phyloP scores from a whole-genome alignment of 2,888 invertebrate genomes.

The Xanthia icteritia region DNA sequence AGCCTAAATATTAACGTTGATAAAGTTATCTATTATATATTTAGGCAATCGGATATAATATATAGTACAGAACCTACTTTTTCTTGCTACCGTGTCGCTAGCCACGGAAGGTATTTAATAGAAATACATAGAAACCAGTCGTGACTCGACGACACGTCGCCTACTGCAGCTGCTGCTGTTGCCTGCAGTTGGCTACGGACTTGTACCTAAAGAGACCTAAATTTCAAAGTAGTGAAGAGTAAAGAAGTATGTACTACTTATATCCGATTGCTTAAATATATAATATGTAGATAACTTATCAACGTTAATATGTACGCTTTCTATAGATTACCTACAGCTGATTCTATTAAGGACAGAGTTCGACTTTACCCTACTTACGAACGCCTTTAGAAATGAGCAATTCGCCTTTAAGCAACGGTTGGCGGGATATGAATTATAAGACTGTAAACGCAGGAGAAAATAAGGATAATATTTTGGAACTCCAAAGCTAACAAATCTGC shows the following conservation, averaged over 20 bases:
- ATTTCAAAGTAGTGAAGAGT: not conserved
- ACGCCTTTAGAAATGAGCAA: constrained; percentile 3
- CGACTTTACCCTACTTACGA: not conserved
- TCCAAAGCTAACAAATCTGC: constrained; percentile 7
- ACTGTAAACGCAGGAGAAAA: constrained; percentile 8
- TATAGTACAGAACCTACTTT: no score
- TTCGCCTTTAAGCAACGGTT: not conserved
- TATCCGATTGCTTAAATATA: not conserved
- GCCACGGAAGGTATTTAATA: no score
- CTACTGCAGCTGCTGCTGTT: no score
- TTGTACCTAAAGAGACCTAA: not conserved
- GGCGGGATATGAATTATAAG: not conserved
- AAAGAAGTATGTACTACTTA: not conserved
- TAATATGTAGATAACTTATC: not conserved
- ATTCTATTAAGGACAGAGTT: constrained; percentile 2
- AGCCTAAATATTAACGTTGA: no score
- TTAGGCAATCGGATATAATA: no score
- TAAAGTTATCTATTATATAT: no score
- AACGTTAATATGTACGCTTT: not conserved
- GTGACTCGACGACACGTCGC: no score
- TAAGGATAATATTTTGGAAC: constrained; percentile 24
- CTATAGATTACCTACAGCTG: not conserved
- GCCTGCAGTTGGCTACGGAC: no score
- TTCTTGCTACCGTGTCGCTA: no score
- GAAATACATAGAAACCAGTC: no score